Percentiles rank a stretch among this genome's conserved stretches.
These are phyloP conservation scores for Prionailurus bengalensis DNA, from an alignment of 2,113 vertebrate genomes.

Conservation along the genomic window DNA sequence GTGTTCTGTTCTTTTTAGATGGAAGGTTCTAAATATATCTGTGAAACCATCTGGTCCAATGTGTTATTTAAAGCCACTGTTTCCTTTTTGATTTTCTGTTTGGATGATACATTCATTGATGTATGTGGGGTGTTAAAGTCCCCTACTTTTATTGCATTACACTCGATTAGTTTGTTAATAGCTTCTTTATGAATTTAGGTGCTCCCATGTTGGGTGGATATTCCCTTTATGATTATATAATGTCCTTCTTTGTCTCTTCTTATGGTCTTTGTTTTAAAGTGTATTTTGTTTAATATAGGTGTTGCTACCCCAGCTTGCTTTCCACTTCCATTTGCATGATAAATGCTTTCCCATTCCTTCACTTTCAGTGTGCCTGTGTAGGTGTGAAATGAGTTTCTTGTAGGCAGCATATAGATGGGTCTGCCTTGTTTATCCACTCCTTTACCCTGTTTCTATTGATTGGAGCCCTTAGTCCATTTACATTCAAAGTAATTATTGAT, in stretches of 20 bases:
- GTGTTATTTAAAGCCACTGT: neutral
- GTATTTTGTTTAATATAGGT: neutral
- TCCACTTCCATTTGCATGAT: neutral
- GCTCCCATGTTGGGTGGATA: neutral
- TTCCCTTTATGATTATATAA: neutral
- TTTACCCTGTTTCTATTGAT: neutral
- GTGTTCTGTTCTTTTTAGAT: neutral
- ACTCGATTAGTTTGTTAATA: neutral
- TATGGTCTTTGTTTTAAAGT: neutral
- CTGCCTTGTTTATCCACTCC: neutral
- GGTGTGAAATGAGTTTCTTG: neutral
- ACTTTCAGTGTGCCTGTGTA: neutral
- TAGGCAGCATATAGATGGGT: neutral
- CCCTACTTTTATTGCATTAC: neutral
- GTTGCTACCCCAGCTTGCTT: neutral
- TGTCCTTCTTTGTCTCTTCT: neutral
- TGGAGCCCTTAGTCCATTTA: neutral
- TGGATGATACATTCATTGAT: neutral
- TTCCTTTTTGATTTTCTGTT: neutral
- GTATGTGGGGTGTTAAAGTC: neutral
- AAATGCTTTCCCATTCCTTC: neutral
- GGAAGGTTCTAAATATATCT: neutral
- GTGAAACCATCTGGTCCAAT: neutral
- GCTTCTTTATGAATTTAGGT: neutral
- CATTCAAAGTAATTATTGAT: neutral